Percentiles rank a stretch among this genome's conserved stretches.
These are phyloP conservation scores for Charadrius vociferus DNA, from an alignment of 2,113 vertebrate genomes.

Conservation along the genomic window DNA sequence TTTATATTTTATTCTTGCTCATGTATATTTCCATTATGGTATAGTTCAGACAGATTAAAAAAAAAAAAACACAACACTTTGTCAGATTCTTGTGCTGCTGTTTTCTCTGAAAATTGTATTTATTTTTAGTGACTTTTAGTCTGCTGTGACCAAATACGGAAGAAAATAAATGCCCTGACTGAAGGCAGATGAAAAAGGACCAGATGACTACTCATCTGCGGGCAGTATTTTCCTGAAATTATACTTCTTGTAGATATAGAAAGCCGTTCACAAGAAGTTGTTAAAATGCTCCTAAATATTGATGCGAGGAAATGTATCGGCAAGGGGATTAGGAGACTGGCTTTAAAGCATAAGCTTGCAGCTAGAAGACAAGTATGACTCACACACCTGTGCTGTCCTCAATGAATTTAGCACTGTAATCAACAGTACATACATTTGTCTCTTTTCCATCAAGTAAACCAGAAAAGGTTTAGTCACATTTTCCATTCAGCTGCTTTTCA, in stretches of 20 bases:
- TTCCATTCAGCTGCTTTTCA: background rate
- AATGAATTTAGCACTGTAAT: background rate
- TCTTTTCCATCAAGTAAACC: background rate
- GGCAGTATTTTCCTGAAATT: background rate
- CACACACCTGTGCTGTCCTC: background rate
- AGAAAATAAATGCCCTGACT: background rate
- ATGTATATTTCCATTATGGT: background rate
- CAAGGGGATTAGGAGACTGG: background rate
- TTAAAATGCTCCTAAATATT: constrained; percentile 1
- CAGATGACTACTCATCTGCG: background rate
- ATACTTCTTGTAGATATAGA: background rate
- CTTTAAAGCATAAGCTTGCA: background rate
- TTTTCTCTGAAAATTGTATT: background rate
- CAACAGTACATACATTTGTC: background rate
- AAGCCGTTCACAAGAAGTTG: background rate
- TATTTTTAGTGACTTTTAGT: background rate
- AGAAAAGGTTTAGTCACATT: background rate
- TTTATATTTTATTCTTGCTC: background rate
- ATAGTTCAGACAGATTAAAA: background rate
- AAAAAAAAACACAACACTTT: background rate
- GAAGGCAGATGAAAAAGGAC: background rate
- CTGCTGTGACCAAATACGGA: background rate
- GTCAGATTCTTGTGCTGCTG: background rate
- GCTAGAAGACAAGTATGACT: background rate
- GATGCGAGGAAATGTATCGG: background rate